phyloP scores from a whole-genome alignment of 2,113 vertebrate species.

The Ophthalmolycus amberensis region DNA sequence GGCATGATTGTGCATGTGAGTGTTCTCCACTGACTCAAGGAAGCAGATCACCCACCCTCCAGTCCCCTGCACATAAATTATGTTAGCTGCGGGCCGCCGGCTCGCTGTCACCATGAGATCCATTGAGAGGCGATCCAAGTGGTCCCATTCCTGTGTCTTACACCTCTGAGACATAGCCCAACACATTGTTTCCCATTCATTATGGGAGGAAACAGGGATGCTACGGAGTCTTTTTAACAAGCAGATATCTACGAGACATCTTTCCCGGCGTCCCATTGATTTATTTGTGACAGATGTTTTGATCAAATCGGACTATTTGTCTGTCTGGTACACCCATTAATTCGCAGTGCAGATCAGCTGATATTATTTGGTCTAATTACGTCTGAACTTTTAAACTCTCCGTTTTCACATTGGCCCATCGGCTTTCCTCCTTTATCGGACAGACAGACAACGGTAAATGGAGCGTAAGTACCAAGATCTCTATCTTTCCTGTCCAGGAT shows the following conservation, averaged over 20 bases:
- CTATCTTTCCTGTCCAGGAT: slow-evolving; percentile 45
- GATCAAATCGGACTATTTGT: slow-evolving; percentile 44
- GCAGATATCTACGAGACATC: slow-evolving; percentile 45
- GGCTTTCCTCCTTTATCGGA: slow-evolving; percentile 28
- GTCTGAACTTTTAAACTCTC: slow-evolving; percentile 41
- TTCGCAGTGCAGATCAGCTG: slow-evolving; percentile 30
- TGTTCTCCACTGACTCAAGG: background rate
- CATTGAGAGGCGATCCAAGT: background rate
- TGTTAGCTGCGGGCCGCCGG: background rate
- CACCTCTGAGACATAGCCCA: background rate
- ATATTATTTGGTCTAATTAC: slow-evolving; percentile 43
- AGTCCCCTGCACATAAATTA: background rate
- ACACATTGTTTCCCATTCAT: background rate
- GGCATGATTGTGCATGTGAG: background rate
- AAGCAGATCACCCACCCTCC: background rate
- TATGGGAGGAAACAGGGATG: slow-evolving; percentile 4
- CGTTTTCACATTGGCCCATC: slow-evolving; percentile 17
- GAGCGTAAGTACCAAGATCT: slow-evolving; percentile 47
- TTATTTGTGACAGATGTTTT: slow-evolving; percentile 38
- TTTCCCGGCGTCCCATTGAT: slow-evolving; percentile 44
- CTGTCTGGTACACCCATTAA: slow-evolving; percentile 36
- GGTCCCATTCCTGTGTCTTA: background rate
- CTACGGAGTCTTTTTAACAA: slow-evolving; percentile 33
- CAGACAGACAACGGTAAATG: slow-evolving; percentile 53
- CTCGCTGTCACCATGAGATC: background rate